Conservation (phyloP, 2,113 vertebrate genomes). For the Caretta caretta region DNA sequence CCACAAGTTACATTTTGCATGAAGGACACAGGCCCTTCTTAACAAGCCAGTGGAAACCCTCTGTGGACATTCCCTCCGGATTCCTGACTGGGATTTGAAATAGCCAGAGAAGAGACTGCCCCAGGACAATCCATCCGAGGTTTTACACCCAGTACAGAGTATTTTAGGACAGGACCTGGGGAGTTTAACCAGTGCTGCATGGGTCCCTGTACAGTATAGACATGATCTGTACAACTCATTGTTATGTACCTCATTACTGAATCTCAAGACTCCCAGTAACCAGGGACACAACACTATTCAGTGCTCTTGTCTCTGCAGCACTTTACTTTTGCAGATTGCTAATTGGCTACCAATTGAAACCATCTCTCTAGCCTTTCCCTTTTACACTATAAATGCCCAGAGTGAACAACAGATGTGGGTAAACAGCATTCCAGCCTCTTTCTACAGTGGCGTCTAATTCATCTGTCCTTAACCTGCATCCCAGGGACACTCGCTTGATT, state of each 20-base stretch:
- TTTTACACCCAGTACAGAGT: not conserved
- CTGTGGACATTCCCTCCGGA: not conserved
- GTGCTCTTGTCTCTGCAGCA: not conserved
- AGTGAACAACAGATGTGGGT: not conserved
- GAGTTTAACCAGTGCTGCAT: not conserved
- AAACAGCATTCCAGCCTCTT: accelerated
- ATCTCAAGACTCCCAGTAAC: not conserved
- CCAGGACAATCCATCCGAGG: not conserved
- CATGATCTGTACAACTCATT: accelerated
- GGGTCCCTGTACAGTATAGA: accelerated
- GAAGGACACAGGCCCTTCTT: not conserved
- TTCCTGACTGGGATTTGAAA: not conserved
- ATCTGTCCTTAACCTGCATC: not conserved
- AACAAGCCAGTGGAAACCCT: not conserved
- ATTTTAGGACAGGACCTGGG: not conserved
- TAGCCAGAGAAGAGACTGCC: not conserved
- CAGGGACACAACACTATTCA: not conserved
- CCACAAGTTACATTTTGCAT: not conserved
- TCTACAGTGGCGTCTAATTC: not conserved
- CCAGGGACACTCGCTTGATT: not conserved
- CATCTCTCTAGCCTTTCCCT: not conserved
- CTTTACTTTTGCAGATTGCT: not conserved
- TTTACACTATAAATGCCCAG: not conserved
- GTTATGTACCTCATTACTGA: accelerated
- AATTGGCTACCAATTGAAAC: not conserved